A percentile compares a stretch with the other conserved stretches of the same genome.
phyloP scores from a whole-genome alignment of 1,140 invertebrate species.

The Pantala flavescens region DNA sequence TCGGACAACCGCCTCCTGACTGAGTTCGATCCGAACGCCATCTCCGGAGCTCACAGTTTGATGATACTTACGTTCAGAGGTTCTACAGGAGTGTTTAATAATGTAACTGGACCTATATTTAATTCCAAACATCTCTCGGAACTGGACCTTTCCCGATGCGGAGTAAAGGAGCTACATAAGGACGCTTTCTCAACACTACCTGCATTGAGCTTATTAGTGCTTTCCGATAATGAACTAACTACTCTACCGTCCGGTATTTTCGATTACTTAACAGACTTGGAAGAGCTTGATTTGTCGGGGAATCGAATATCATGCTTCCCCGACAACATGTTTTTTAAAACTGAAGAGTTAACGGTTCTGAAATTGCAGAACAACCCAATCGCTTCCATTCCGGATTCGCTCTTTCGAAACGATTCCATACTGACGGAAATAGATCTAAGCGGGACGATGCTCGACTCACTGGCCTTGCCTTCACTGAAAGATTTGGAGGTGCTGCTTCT shows the following conservation, averaged over 20 bases:
- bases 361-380: constrained; percentile 45
- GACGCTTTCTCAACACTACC: constrained; percentile 48
- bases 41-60: neutral
- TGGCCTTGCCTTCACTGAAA: constrained; percentile 30
- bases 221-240: constrained; percentile 50
- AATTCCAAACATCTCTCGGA: constrained; percentile 52
- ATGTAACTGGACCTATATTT: constrained; percentile 29
- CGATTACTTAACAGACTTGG: constrained; percentile 43
- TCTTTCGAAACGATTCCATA: neutral
- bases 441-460: constrained; percentile 34
- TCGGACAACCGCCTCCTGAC: neutral
- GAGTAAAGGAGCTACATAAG: constrained; percentile 44
- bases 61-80: neutral
- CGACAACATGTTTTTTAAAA: constrained; percentile 45
- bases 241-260: constrained; percentile 48
- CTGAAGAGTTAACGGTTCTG: constrained; percentile 46
- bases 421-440: constrained; percentile 12
- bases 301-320: constrained; percentile 48
- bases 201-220: constrained; percentile 49
- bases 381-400: constrained; percentile 12
- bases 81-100: neutral
- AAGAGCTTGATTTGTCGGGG: constrained; percentile 54
- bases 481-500: neutral
- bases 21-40: neutral
- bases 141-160: constrained; percentile 53